Base-by-base conservation (phyloP, 2,888 invertebrate species). In the Cheilosia urbana region DNA sequence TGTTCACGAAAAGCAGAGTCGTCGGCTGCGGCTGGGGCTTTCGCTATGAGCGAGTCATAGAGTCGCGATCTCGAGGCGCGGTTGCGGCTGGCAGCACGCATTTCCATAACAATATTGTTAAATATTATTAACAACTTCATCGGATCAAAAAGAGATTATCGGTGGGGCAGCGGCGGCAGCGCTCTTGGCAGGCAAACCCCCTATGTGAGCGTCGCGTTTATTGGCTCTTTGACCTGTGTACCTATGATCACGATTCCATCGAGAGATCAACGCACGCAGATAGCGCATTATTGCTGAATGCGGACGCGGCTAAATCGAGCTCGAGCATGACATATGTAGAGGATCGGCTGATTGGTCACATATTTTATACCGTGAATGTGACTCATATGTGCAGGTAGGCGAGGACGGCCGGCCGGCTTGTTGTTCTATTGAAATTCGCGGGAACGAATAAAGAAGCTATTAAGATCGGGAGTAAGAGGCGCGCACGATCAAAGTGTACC, bases 101-200 rank as follows among this genome's bases (percentile, higher is more conserved):
- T 76, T 80, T 84, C 75, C 84, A 84, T 84, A 84, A 76, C 84
- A 84, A 84, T 80, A 81, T 85, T 85, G 85, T 85, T 76, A 81
- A 85, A 85, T 85, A 81, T 85, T 85, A 85, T 81, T 85, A 85
- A 85, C 81, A 85, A 81, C 85, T 85, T 85, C 85, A 85, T 85
- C 72, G 85, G 81, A 85, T 85, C 85, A 85, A 81, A 85, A 85
- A 85, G 81, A 85, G 81, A 85, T 85, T 85, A 85, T 72, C 68
- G 77, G 62, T 55, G 62, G 57, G 62, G 75, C n/a, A 5, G 24
- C 24, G 5, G 30, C 53, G 27, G 73, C 63, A 58, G 65, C 34
- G 21, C 21, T 21, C n/a, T 53, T 63, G 75, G 40, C 24, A 71
- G 57, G 69, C 69, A 63, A 71, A 79, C 57, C 75, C 65, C 57